Base-by-base conservation (phyloP, 2,797 vertebrate genomes). In the Loris lydekkerianus region DNA sequence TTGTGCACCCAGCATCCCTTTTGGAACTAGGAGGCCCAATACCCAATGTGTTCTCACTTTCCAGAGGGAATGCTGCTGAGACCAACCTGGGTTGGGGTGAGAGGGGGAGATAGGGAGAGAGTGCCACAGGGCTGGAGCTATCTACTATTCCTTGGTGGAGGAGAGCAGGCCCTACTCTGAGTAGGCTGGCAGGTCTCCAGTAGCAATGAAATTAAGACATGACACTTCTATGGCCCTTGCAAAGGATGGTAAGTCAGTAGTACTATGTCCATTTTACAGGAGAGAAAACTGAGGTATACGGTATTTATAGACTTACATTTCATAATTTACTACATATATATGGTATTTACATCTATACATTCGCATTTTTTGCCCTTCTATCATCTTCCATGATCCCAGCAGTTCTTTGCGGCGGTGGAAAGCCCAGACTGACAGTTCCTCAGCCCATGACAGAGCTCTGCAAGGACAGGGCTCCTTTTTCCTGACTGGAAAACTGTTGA, bases 341-440 rank as follows among this genome's bases (percentile, higher is more conserved):
- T 17, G 11, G 49, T 81, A 18, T 60, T 85, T 31, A 49, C 5
- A 46, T 27, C 25, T 77, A 40, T 40, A 34, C 34, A 34, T 92
- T 75, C n/a, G 40, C 20, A 20, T 31, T 81, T 93, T 93, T 92
- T 72, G 49, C 43, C 40, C 80, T 92, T n/a, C 20, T 4, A 1
- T 10, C 58, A 10, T 63, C 37, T 70, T 78, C 85, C 89, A 60
- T 27, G 63, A 49, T 86, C 14, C 43, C 43, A 11, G 15, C 9
- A 34, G 43, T 80, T 89, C 61, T 82, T 61, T 17, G 63, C 27
- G 61, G 27, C 65, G 61, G 40, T 40, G 40, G 72, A 80, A 81
- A 83, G 29, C 0, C 21, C n/a, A 73, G 60, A 40, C 10, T 49
- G 31, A 46, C 23, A 1, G 25, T 15, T 63, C 72, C 60, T 61